Conservation (phyloP, 1,140 invertebrate species). For the Heliconius himera region DNA sequence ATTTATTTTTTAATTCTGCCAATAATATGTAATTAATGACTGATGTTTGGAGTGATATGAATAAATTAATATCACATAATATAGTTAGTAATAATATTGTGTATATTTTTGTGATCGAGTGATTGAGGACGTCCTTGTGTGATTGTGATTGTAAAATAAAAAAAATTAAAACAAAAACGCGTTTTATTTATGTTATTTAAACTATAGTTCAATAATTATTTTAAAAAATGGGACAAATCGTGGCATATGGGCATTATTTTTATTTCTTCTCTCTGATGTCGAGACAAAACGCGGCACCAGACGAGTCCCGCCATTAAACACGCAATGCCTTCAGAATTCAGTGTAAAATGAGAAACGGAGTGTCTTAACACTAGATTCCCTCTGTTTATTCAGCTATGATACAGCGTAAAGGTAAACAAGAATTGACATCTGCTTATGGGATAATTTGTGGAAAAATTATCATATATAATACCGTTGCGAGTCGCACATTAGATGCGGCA, state of each 20-base stretch:
- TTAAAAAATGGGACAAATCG: too few relatives aligned
- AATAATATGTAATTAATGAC: slow-evolving; percentile 67
- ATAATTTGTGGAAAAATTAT: slow-evolving; percentile 29
- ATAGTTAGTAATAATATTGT: slow-evolving; percentile 74
- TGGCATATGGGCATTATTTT: not conserved
- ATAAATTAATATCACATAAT: slow-evolving; percentile 67
- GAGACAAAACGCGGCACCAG: too few relatives aligned
- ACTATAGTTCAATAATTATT: not conserved
- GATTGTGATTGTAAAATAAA: slow-evolving; percentile 76
- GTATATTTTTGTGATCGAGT: slow-evolving; percentile 71
- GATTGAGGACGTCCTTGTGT: slow-evolving; percentile 80
- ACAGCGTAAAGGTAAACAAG: not conserved
- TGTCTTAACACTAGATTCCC: too few relatives aligned
- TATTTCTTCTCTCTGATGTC: too few relatives aligned
- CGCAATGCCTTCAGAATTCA: too few relatives aligned
- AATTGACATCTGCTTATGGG: not conserved
- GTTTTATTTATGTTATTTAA: slow-evolving; percentile 39
- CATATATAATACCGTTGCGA: slow-evolving; percentile 36
- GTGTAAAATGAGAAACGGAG: too few relatives aligned
- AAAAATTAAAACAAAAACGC: slow-evolving; percentile 58
- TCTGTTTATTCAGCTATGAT: too few relatives aligned
- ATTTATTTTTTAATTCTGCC: slow-evolving; percentile 53
- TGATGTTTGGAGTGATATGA: slow-evolving; percentile 78
- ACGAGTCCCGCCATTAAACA: too few relatives aligned
- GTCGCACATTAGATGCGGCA: slow-evolving; percentile 50